Percentiles rank a stretch among this genome's conserved stretches.
phyloP scores from a whole-genome alignment of 2,113 vertebrate genomes.

The Phaetusa simplex region DNA sequence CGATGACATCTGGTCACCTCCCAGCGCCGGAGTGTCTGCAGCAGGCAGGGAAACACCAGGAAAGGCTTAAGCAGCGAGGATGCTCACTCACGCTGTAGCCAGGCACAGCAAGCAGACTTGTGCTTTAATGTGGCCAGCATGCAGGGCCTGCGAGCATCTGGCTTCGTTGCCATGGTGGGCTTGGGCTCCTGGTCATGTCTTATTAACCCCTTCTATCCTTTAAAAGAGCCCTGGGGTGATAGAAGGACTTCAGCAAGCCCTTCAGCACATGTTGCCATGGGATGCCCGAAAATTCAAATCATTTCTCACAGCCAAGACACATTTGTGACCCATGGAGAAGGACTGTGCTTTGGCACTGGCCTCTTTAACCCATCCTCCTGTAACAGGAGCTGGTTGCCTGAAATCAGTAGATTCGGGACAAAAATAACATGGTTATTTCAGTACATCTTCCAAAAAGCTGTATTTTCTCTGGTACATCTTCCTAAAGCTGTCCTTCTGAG shows the following conservation, averaged over 20 bases:
- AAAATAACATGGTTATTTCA: background rate
- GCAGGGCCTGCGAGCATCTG: background rate
- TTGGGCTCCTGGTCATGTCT: background rate
- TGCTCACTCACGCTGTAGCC: background rate
- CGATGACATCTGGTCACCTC: background rate
- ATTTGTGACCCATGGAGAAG: background rate
- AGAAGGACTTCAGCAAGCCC: background rate
- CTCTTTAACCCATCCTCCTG: background rate
- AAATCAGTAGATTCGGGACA: background rate
- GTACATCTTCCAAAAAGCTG: background rate
- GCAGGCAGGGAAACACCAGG: background rate
- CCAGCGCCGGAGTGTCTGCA: accelerated
- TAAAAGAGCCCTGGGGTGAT: background rate
- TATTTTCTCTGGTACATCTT: background rate
- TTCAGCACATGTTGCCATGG: background rate
- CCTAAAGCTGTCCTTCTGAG: background rate
- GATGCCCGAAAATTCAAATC: background rate
- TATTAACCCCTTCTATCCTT: background rate
- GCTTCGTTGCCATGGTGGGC: background rate
- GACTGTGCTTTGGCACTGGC: background rate
- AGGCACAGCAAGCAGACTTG: background rate
- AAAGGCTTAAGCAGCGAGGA: background rate
- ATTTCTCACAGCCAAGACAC: background rate
- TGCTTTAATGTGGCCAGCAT: background rate
- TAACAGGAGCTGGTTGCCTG: background rate